phyloP scores from a whole-genome alignment of 2,888 invertebrate genomes.

The Perizoma affinitatum region DNA sequence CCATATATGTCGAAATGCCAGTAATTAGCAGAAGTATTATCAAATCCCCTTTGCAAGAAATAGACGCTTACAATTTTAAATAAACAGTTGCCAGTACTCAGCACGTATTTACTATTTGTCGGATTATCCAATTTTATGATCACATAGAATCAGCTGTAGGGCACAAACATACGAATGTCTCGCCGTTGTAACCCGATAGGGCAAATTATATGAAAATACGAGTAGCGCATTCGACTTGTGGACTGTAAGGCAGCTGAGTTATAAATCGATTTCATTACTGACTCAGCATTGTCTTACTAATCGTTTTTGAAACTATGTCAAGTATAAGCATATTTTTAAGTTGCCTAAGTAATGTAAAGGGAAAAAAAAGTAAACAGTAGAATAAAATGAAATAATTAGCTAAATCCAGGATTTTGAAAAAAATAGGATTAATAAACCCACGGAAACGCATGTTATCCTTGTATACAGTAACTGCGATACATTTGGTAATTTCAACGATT shows the following conservation, averaged over 20 bases:
- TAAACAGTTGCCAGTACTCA: too few species aligned
- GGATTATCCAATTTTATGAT: constrained; percentile 26
- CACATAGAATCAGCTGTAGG: constrained; percentile 59
- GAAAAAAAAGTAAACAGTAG: too few species aligned
- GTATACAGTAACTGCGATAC: too few species aligned
- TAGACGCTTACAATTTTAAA: too few species aligned
- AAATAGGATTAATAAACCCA: too few species aligned
- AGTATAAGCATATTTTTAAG: constrained; percentile 7
- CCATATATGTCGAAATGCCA: too few species aligned
- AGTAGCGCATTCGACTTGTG: constrained; percentile 46
- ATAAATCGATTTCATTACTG: not conserved
- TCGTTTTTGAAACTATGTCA: constrained; percentile 7
- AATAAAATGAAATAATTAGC: not conserved
- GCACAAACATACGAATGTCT: constrained; percentile 66
- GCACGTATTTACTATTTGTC: too few species aligned
- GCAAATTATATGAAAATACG: constrained; percentile 70
- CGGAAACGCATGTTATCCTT: too few species aligned
- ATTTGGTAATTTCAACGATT: too few species aligned
- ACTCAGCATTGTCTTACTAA: constrained; percentile 9
- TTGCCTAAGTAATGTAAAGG: constrained; percentile 2
- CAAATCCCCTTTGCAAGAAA: too few species aligned
- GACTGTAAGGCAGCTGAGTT: not conserved
- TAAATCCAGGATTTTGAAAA: too few species aligned
- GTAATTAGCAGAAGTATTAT: too few species aligned
- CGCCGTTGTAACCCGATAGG: constrained; percentile 70